phyloP scores from a whole-genome alignment of 2,888 invertebrate species.

The Gibbula magus region DNA sequence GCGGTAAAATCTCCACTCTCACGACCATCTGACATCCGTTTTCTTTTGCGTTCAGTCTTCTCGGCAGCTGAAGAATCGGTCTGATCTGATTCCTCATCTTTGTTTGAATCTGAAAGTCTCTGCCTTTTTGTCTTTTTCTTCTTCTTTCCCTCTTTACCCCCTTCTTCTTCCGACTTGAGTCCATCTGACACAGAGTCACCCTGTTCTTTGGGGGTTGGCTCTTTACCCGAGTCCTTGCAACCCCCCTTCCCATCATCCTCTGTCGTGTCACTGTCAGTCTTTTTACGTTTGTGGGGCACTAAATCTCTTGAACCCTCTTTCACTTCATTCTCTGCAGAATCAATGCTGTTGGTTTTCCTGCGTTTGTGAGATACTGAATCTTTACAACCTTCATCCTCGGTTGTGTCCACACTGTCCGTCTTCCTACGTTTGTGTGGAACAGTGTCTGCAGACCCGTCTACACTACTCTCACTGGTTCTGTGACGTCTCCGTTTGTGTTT shows the following conservation, averaged over 20 bases:
- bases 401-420: conserved; percentile 20
- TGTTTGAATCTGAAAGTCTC: conserved; percentile 14
- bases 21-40: background rate
- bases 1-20: conserved; percentile 12
- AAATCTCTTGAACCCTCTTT: background rate
- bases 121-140: conserved; percentile 34
- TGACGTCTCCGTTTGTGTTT: conserved; percentile 38
- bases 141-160: conserved; percentile 22
- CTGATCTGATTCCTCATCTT: conserved; percentile 23
- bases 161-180: conserved; percentile 30
- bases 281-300: background rate
- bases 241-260: conserved; percentile 5
- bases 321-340: conserved; percentile 23
- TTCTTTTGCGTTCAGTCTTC: conserved; percentile 2
- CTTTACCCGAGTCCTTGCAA: conserved; percentile 5
- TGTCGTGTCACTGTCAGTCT: background rate
- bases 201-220: background rate
- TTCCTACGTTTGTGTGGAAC: conserved; percentile 39
- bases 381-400: background rate
- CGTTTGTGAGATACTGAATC: background rate
- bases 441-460: conserved; percentile 34
- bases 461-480: conserved; percentile 50
- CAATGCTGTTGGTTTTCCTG: background rate
- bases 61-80: background rate
- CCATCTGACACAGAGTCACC: conserved; percentile 4